Evolutionary conservation across 1,140 invertebrate species (phyloP).

Genomic region (Drosophila leontia): DNA sequence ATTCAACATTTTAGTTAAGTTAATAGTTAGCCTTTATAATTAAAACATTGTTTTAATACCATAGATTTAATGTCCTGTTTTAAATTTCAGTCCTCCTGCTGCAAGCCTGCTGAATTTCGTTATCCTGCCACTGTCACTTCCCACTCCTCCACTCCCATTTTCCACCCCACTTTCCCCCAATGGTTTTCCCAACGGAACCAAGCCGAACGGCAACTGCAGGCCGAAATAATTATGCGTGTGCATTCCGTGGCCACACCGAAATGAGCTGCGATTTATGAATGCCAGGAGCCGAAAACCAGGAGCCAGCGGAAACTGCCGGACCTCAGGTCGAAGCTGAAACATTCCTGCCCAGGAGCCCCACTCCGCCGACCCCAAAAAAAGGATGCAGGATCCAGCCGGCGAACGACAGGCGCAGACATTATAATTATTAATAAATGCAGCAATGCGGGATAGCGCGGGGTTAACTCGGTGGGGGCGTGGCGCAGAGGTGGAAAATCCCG

Average conservation of each 20-base stretch:
- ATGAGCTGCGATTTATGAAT: slow-evolving; percentile 83
- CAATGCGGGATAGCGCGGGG: slow-evolving; percentile 36
- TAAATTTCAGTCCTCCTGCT: slow-evolving; percentile 1
- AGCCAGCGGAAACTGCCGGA: slow-evolving; percentile 22
- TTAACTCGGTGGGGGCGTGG: not conserved
- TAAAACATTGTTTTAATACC: not conserved
- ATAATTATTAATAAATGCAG: slow-evolving; percentile 83
- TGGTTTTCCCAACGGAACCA: slow-evolving; percentile 6
- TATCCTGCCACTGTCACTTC: not conserved
- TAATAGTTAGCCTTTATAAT: not conserved
- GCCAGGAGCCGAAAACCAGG: slow-evolving; percentile 37
- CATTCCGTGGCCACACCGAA: slow-evolving; percentile 81
- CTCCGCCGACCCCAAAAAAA: slow-evolving; percentile 1
- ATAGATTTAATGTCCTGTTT: not conserved
- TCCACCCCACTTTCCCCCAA: no score
- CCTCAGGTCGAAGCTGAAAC: slow-evolving; percentile 15
- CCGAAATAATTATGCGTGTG: slow-evolving; percentile 82
- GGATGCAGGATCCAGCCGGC: slow-evolving; percentile 32
- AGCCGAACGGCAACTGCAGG: slow-evolving; percentile 58
- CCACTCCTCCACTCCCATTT: not conserved
- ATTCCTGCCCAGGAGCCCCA: slow-evolving; percentile 10
- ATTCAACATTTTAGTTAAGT: no score
- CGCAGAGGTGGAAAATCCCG: not conserved
- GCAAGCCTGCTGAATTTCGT: not conserved
- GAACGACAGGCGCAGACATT: slow-evolving; percentile 74